Conservation (phyloP, 1,140 invertebrate genomes). For the Andricus grossulariae region DNA sequence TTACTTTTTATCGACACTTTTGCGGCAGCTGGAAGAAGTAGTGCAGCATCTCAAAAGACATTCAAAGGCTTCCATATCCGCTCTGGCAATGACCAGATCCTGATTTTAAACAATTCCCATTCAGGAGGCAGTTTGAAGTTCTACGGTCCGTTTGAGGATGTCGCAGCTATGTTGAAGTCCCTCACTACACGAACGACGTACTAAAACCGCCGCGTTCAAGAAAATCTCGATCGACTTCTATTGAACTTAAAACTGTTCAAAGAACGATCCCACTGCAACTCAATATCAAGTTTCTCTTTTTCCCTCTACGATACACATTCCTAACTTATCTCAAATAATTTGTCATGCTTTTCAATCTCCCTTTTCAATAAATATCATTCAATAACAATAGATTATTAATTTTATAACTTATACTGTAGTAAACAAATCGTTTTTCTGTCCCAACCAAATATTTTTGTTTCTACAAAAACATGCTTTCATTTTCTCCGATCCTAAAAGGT, state of each 20-base stretch:
- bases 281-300: neutral
- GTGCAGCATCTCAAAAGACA: conserved; percentile 9
- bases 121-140: conserved; percentile 18
- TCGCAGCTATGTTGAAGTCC: conserved; percentile 7
- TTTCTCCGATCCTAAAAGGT: no score
- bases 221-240: neutral
- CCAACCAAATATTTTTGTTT: no score
- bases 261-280: neutral
- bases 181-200: conserved; percentile 1
- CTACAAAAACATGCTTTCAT: no score
- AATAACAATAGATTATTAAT: no score
- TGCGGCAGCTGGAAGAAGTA: conserved; percentile 8
- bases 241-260: neutral
- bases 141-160: conserved; percentile 25
- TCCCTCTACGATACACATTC: neutral
- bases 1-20: conserved; percentile 23
- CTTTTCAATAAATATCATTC: neutral
- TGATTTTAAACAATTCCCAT: conserved; percentile 29
- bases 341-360: neutral
- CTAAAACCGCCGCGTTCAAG: neutral
- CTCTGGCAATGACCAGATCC: conserved; percentile 12
- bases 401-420: neutral
- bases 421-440: no score
- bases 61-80: conserved; percentile 12
- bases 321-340: neutral